A percentile compares a stretch with the other conserved stretches of the same genome.
phyloP scores from a whole-genome alignment of 2,888 invertebrate species.

The Arenicola marina region DNA sequence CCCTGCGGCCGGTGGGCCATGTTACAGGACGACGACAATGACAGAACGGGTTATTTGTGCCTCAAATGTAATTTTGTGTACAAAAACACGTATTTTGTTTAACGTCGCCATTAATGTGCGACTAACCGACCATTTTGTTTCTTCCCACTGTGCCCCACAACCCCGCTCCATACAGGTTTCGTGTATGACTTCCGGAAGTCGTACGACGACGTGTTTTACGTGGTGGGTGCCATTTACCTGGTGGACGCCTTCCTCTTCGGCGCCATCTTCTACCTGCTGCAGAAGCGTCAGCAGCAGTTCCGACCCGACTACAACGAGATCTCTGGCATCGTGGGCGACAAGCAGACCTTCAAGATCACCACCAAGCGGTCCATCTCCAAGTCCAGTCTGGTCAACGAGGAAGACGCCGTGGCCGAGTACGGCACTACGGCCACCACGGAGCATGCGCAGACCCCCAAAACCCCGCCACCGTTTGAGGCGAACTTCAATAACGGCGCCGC shows the following conservation, averaged over 20 bases:
- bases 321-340: slow-evolving; percentile 7
- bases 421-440: slow-evolving; percentile 6
- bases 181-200: slow-evolving; percentile 37
- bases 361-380: slow-evolving; percentile 16
- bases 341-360: slow-evolving; percentile 13
- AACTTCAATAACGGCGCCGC: neutral
- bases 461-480: neutral
- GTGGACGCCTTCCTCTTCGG: slow-evolving; percentile 36
- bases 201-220: slow-evolving; percentile 43
- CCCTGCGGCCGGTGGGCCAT: too few species aligned
- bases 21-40: too few species aligned
- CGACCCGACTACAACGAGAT: slow-evolving; percentile 3
- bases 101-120: too few species aligned
- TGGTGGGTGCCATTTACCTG: slow-evolving; percentile 38
- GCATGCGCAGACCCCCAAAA: neutral
- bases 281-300: slow-evolving; percentile 3
- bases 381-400: slow-evolving; percentile 19
- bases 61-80: too few species aligned
- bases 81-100: too few species aligned
- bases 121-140: too few species aligned
- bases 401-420: slow-evolving; percentile 19
- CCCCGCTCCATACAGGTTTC: slow-evolving; percentile 36
- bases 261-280: slow-evolving; percentile 32
- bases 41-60: too few species aligned
- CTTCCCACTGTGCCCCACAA: too few species aligned